Evolutionary conservation across 2,888 invertebrate genomes (phyloP).

Genomic region (Gasteruption jaculator): DNA sequence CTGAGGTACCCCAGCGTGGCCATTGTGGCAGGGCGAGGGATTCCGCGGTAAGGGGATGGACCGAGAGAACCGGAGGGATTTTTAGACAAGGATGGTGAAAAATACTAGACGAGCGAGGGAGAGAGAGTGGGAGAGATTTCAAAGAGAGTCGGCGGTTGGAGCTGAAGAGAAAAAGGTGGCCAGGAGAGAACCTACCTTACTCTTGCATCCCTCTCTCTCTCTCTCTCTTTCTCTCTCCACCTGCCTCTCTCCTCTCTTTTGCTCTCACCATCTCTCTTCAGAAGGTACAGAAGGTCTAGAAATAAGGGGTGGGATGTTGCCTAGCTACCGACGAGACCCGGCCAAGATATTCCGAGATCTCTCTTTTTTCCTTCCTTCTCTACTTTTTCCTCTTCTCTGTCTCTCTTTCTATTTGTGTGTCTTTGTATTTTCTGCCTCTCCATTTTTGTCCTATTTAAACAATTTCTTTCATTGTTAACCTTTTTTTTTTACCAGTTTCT

Average conservation of each 20-base stretch:
- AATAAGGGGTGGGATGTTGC: conserved; percentile 50
- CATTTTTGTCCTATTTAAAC: too few species aligned
- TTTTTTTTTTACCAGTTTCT: too few species aligned
- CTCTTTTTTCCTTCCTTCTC: conserved; percentile 26
- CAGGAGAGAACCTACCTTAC: too few species aligned
- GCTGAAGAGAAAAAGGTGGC: conserved; percentile 26
- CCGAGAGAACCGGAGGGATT: conserved; percentile 14
- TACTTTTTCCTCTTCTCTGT: background rate
- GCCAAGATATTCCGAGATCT: conserved; percentile 50
- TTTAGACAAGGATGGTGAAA: conserved; percentile 16
- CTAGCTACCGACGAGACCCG: conserved; percentile 52
- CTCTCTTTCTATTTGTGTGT: conserved; percentile 4
- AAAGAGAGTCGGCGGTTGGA: conserved; percentile 33
- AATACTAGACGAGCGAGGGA: conserved; percentile 6
- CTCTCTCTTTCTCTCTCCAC: too few species aligned
- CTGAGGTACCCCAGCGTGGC: conserved; percentile 50
- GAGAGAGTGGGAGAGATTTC: conserved; percentile 21
- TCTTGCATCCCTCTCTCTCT: conserved; percentile 11
- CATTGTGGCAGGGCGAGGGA: conserved; percentile 44
- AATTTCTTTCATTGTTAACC: too few species aligned
- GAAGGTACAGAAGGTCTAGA: too few species aligned
- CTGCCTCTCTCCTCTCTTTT: too few species aligned
- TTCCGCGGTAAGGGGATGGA: conserved; percentile 28
- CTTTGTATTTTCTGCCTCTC: too few species aligned
- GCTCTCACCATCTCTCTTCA: conserved; percentile 1